A percentile compares a stretch with the other conserved stretches of the same genome.
Evolutionary conservation across 2,797 vertebrate species (phyloP).

Genomic region (Chiloscyllium punctatum): DNA sequence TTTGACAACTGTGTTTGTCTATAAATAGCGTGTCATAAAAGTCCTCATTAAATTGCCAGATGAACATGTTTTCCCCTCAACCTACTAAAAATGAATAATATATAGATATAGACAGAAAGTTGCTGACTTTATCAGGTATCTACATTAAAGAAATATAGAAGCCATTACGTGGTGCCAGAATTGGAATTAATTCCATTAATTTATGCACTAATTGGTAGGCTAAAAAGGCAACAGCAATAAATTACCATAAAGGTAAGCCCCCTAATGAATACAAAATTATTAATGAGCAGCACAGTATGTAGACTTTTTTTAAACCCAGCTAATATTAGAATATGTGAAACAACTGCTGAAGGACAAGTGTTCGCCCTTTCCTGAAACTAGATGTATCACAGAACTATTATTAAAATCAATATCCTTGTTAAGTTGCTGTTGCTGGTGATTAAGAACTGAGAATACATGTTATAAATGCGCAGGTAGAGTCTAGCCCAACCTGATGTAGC

Average conservation of each 20-base stretch:
- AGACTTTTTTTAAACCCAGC: constrained; percentile 9
- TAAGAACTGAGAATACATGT: neutral
- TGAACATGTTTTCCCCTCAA: neutral
- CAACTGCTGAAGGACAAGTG: neutral
- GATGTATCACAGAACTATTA: neutral
- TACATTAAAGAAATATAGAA: constrained; percentile 15
- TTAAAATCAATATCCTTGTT: constrained; percentile 14
- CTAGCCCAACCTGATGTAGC: neutral
- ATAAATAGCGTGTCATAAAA: neutral
- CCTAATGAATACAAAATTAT: neutral
- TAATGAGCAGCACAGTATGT: neutral
- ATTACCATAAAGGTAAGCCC: neutral
- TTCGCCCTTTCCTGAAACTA: neutral
- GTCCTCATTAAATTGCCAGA: neutral
- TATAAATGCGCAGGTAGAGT: neutral
- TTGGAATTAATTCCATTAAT: constrained; percentile 17
- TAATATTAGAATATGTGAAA: neutral
- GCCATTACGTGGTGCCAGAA: neutral
- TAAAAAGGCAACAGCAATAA: constrained; percentile 16
- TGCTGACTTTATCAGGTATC: constrained; percentile 3
- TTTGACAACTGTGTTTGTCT: neutral
- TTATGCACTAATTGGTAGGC: constrained; percentile 29
- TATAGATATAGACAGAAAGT: neutral
- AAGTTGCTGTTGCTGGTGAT: neutral
- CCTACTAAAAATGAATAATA: constrained; percentile 3